Evolutionary conservation across 2,888 invertebrate genomes (phyloP).

Genomic region (Campoplex nolae): DNA sequence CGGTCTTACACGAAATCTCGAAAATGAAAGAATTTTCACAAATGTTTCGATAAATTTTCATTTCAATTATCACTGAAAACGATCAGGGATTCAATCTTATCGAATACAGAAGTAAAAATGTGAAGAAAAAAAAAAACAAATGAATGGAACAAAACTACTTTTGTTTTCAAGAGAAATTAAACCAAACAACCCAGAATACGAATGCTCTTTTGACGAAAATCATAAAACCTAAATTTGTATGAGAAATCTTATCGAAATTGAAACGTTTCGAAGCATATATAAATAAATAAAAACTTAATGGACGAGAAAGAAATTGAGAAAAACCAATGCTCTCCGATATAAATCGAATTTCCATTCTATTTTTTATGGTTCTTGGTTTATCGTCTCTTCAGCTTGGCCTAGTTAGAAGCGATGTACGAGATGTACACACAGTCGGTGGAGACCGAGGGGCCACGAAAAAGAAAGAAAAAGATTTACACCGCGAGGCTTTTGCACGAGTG

Average conservation of each 20-base stretch:
- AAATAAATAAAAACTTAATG: background rate
- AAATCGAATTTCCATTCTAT: background rate
- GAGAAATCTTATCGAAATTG: no score
- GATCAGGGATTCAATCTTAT: background rate
- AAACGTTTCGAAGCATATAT: background rate
- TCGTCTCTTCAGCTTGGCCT: slow-evolving; percentile 21
- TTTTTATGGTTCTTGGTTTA: background rate
- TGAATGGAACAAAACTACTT: no score
- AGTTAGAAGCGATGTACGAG: slow-evolving; percentile 29
- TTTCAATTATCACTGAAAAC: background rate
- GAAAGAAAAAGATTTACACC: slow-evolving; percentile 39
- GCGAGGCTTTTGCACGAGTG: slow-evolving; percentile 26
- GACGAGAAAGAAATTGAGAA: background rate
- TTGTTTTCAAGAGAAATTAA: background rate
- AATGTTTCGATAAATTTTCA: background rate
- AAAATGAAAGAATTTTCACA: slow-evolving; percentile 38
- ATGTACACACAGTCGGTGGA: slow-evolving; percentile 5
- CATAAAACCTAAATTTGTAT: background rate
- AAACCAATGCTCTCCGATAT: background rate
- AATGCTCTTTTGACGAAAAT: no score
- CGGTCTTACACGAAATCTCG: slow-evolving; percentile 23
- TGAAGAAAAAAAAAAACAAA: no score
- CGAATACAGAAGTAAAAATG: background rate
- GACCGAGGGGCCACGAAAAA: background rate
- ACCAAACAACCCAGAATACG: background rate